Conservation (phyloP, 2,888 invertebrate species). For the Hypselothyrea guttata region DNA sequence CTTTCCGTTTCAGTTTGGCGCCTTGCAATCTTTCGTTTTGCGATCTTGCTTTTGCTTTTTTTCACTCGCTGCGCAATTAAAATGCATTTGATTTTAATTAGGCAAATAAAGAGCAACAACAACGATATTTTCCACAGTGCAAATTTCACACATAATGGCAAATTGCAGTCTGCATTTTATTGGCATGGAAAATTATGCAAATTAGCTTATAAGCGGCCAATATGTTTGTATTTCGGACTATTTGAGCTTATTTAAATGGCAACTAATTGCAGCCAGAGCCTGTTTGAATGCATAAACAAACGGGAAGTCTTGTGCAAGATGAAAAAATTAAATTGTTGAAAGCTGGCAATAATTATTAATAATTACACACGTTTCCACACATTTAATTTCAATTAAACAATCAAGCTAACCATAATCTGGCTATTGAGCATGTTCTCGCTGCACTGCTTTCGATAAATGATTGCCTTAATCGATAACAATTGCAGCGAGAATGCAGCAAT, state of each 20-base stretch:
- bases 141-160: slow-evolving; percentile 60
- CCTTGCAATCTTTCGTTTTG: slow-evolving; percentile 12
- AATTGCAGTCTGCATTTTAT: slow-evolving; percentile 54
- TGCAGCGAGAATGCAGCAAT: slow-evolving; percentile 3
- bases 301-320: slow-evolving; percentile 54
- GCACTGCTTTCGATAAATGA: slow-evolving; percentile 16
- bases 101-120: neutral
- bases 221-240: slow-evolving; percentile 41
- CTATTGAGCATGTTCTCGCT: slow-evolving; percentile 13
- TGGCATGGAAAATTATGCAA: slow-evolving; percentile 61
- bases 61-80: slow-evolving; percentile 56
- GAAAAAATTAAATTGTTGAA: slow-evolving; percentile 37
- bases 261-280: slow-evolving; percentile 30
- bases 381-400: slow-evolving; percentile 1
- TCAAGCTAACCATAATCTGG: neutral
- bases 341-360: slow-evolving; percentile 26
- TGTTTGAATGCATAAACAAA: slow-evolving; percentile 25
- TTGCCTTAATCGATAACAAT: slow-evolving; percentile 2
- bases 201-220: slow-evolving; percentile 46
- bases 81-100: slow-evolving; percentile 45
- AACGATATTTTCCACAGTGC: neutral
- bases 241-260: slow-evolving; percentile 54
- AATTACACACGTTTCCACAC: slow-evolving; percentile 19
- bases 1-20: slow-evolving; percentile 42
- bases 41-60: slow-evolving; percentile 26